phyloP scores from a whole-genome alignment of 2,113 vertebrate genomes.

The Hydropotes inermis region DNA sequence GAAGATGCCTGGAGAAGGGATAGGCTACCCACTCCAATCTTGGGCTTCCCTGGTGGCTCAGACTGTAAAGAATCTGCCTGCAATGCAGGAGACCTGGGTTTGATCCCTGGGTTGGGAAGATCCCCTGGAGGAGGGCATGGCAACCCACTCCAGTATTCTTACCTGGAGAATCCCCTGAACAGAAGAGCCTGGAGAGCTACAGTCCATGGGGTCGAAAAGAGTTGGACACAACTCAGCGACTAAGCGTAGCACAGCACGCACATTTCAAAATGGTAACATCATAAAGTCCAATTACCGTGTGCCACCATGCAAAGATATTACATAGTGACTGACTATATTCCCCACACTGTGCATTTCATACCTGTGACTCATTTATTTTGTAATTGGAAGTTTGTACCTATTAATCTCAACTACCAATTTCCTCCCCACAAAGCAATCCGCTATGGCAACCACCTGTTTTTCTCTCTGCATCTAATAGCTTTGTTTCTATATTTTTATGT shows the following conservation, averaged over 20 bases:
- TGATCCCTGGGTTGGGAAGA: neutral
- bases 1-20: neutral
- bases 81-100: neutral
- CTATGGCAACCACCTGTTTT: neutral
- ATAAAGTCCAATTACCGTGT: neutral
- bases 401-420: neutral
- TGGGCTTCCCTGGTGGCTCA: neutral
- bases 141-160: neutral
- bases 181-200: neutral
- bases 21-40: neutral
- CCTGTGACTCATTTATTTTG: neutral
- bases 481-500: neutral
- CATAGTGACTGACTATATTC: neutral
- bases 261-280: neutral
- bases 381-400: neutral
- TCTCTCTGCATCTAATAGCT: neutral
- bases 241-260: neutral
- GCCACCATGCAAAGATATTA: neutral
- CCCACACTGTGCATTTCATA: neutral
- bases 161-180: neutral
- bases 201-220: neutral
- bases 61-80: neutral
- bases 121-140: neutral
- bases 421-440: neutral
- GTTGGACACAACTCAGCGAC: fast-evolving